These are phyloP conservation scores for Ceryle rudis DNA, from an alignment of 2,797 vertebrate genomes.

Conservation along the genomic window DNA sequence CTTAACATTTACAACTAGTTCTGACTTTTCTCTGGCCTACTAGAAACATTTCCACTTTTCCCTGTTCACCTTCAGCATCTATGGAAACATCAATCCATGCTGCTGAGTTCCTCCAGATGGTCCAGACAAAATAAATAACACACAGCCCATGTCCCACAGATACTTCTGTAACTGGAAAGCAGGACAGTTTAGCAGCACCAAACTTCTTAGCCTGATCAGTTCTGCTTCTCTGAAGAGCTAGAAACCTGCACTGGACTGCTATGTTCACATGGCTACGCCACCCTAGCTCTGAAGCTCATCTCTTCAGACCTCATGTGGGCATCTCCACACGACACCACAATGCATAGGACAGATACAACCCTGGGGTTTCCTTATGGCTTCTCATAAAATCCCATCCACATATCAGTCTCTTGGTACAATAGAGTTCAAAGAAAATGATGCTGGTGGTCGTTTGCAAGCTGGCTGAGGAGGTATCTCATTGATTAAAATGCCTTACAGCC, in stretches of 20 bases:
- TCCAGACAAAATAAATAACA: not conserved
- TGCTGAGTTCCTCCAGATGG: not conserved
- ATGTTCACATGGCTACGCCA: fast-evolving
- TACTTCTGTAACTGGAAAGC: not conserved
- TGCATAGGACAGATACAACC: not conserved
- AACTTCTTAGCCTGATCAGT: not conserved
- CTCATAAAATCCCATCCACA: not conserved
- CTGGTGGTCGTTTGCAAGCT: not conserved
- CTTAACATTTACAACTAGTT: not conserved
- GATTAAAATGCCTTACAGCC: not conserved
- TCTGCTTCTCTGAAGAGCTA: not conserved
- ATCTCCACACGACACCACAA: not conserved
- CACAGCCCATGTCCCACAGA: not conserved
- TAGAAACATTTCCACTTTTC: not conserved
- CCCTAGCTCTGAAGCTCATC: not conserved
- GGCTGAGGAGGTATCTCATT: not conserved
- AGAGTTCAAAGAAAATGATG: not conserved
- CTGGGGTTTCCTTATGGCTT: not conserved
- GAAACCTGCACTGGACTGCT: not conserved
- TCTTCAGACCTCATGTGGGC: not conserved
- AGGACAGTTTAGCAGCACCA: not conserved
- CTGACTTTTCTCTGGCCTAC: not conserved
- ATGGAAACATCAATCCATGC: not conserved
- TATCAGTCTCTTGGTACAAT: not conserved
- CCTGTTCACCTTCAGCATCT: not conserved